Conservation (phyloP, 2,797 vertebrate genomes). For the Mus minutoides region DNA sequence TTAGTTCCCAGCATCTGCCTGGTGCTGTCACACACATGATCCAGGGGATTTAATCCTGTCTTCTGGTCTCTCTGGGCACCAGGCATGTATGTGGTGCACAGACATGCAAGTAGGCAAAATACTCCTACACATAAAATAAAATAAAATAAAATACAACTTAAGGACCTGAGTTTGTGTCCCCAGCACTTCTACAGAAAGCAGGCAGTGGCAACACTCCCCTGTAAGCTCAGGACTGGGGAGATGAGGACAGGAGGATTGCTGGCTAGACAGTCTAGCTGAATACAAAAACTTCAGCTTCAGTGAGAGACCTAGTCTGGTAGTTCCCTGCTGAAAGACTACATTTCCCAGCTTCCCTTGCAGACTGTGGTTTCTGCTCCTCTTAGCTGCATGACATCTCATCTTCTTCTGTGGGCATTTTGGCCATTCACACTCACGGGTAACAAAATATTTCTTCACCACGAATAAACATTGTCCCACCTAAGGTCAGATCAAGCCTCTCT, state of each 20-base stretch:
- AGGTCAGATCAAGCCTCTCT: background rate
- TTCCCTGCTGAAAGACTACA: background rate
- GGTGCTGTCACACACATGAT: background rate
- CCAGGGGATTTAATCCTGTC: background rate
- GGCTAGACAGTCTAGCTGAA: background rate
- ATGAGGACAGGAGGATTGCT: too few species aligned
- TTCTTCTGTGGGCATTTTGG: background rate
- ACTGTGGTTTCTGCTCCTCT: background rate
- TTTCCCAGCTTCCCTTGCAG: background rate
- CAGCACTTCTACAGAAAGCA: background rate
- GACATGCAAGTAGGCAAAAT: background rate
- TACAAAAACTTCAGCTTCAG: background rate
- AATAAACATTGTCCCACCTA: background rate
- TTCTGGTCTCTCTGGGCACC: background rate
- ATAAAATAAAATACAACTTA: background rate
- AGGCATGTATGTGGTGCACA: too few species aligned
- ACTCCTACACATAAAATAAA: background rate
- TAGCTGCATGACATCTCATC: background rate
- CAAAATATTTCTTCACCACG: background rate
- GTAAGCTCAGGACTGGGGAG: background rate
- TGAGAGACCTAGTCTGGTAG: background rate
- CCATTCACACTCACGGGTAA: background rate
- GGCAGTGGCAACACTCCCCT: background rate
- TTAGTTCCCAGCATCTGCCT: background rate
- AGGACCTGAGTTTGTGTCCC: background rate